phyloP scores from a whole-genome alignment of 2,113 vertebrate genomes.

The Lepisosteus oculatus region DNA sequence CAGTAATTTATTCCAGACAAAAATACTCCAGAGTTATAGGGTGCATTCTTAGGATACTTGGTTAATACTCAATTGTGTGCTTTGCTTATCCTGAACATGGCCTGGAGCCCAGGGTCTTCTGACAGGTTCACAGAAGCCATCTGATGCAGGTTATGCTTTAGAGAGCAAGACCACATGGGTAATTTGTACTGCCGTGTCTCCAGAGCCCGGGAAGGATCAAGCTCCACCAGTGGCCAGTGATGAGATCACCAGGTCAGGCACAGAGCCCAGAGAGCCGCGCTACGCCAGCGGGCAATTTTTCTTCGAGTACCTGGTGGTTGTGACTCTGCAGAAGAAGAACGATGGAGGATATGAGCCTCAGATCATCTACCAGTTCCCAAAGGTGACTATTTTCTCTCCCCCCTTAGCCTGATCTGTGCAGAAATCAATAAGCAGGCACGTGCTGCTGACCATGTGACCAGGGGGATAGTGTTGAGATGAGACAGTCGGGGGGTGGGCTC shows the following conservation, averaged over 20 bases:
- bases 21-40: too few species aligned
- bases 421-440: not conserved
- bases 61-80: too few species aligned
- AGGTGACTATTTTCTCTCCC: constrained; percentile 64
- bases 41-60: too few species aligned
- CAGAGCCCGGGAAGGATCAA: constrained; percentile 36
- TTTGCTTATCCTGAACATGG: too few species aligned
- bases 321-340: constrained; percentile 75
- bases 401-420: not conserved
- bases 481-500: not conserved
- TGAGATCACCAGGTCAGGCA: constrained; percentile 11
- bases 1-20: too few species aligned
- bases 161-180: too few species aligned
- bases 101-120: too few species aligned
- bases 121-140: too few species aligned
- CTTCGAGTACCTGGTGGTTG: constrained; percentile 94
- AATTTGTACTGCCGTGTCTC: too few species aligned
- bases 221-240: constrained; percentile 15
- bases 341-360: constrained; percentile 74
- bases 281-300: constrained; percentile 80
- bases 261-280: constrained; percentile 44
- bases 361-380: constrained; percentile 93
- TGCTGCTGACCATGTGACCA: not conserved
- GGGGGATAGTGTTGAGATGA: not conserved
- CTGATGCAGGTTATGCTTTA: too few species aligned